Conservation (phyloP, 2,113 vertebrate species). For the Chloebia gouldiae region DNA sequence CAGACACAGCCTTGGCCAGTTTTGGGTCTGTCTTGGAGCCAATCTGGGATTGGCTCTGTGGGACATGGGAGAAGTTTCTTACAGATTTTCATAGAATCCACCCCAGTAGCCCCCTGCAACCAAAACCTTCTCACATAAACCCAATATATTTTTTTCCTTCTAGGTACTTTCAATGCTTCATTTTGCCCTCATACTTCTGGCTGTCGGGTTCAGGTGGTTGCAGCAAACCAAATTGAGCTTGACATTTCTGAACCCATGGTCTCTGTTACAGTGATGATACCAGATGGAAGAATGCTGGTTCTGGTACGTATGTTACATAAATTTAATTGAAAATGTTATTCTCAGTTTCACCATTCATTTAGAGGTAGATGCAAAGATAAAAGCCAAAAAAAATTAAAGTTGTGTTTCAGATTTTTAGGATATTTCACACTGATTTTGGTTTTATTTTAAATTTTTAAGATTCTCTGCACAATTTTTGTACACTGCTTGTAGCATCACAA, state of each 20-base stretch:
- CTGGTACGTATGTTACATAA: conserved; percentile 75
- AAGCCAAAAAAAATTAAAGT: neutral
- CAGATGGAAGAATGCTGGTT: conserved; percentile 77
- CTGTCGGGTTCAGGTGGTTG: conserved; percentile 81
- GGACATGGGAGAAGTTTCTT: neutral
- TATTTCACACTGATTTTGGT: neutral
- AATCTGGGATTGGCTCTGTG: rapidly evolving
- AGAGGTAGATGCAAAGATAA: neutral
- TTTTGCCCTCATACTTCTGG: conserved; percentile 88
- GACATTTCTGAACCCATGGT: conserved; percentile 73
- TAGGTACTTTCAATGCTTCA: conserved; percentile 83
- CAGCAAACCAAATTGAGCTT: conserved; percentile 77
- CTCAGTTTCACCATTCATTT: neutral
- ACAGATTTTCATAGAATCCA: neutral
- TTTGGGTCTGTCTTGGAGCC: neutral
- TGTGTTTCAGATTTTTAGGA: neutral
- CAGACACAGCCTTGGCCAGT: neutral
- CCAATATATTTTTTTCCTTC: neutral
- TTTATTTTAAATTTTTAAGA: neutral
- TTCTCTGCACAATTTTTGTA: neutral
- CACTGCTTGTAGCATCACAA: neutral
- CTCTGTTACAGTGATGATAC: conserved; percentile 79
- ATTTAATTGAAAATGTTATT: neutral
- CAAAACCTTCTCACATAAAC: neutral
- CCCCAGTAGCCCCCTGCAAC: neutral